Evolutionary conservation across 1,140 invertebrate genomes (phyloP).

Genomic region (Aporrectodea caliginosa): DNA sequence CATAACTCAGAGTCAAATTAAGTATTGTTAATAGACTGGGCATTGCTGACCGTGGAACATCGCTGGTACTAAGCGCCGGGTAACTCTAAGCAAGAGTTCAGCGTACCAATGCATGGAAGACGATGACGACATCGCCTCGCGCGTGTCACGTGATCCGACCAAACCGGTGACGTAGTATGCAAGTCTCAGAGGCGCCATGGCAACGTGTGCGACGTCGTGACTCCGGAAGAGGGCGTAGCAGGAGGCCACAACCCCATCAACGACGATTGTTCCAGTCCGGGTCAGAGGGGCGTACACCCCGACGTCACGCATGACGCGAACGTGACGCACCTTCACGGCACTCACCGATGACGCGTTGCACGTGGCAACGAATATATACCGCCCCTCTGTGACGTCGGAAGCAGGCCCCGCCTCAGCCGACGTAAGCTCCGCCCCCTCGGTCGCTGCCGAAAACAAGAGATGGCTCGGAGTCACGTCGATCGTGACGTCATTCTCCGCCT

Average conservation of each 20-base stretch:
- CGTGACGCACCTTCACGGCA: conserved; percentile 58
- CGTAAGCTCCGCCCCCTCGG: conserved; percentile 37
- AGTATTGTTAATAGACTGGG: too few relatives aligned
- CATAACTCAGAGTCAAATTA: too few relatives aligned
- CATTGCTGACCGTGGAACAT: too few relatives aligned
- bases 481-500: conserved; percentile 76
- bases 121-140: neutral
- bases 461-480: conserved; percentile 63
- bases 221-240: conserved; percentile 88
- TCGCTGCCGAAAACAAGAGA: conserved; percentile 53
- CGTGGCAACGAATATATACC: neutral
- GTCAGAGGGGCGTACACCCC: conserved; percentile 91
- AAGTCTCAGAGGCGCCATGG: conserved; percentile 73
- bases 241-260: conserved; percentile 84
- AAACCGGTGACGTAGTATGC: conserved; percentile 38
- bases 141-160: neutral
- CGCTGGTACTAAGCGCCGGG: neutral
- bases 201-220: conserved; percentile 76
- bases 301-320: conserved; percentile 60
- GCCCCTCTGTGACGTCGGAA: conserved; percentile 21
- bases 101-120: neutral
- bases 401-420: conserved; percentile 50
- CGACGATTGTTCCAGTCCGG: conserved; percentile 75
- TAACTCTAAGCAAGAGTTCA: neutral
- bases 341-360: conserved; percentile 35